These are phyloP conservation scores for Pedicia rivosa DNA, from an alignment of 2,888 invertebrate genomes.

Conservation along the genomic window DNA sequence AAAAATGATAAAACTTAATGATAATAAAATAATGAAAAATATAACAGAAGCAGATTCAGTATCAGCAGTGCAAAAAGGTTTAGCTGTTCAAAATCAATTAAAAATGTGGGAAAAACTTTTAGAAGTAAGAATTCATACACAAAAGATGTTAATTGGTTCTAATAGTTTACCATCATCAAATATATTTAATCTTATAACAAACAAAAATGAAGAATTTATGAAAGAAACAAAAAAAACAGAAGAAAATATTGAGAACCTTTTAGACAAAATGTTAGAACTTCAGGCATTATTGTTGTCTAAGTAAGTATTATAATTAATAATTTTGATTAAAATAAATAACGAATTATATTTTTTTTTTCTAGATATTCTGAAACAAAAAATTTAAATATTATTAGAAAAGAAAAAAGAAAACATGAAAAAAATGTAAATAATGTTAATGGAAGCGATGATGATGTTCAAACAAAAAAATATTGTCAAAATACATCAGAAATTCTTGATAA, in stretches of 20 bases:
- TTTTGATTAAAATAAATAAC: conserved; percentile 27
- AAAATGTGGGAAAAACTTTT: conserved; percentile 71
- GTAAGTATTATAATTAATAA: no score
- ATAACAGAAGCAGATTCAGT: conserved; percentile 28
- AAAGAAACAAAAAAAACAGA: conserved; percentile 36
- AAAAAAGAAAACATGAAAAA: conserved; percentile 14
- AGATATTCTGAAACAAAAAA: conserved; percentile 52
- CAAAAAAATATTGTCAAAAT: conserved; percentile 16
- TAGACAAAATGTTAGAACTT: conserved; percentile 46
- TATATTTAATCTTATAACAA: conserved; percentile 32
- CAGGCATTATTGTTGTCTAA: conserved; percentile 33
- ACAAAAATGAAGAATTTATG: conserved; percentile 34
- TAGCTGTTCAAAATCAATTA: conserved; percentile 51
- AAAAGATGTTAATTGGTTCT: conserved; percentile 56
- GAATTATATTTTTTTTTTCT: background rate
- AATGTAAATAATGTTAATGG: conserved; percentile 11
- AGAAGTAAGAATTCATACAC: conserved; percentile 75
- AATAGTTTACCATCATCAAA: conserved; percentile 64
- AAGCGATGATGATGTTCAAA: conserved; percentile 36
- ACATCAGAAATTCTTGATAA: conserved; percentile 38
- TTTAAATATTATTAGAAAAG: conserved; percentile 25
- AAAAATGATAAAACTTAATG: background rate
- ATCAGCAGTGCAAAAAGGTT: conserved; percentile 43
- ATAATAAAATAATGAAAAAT: no score
- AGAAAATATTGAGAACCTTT: conserved; percentile 36